These are phyloP conservation scores for Mormyrus iriodes DNA, from an alignment of 2,113 vertebrate genomes.

Conservation along the genomic window DNA sequence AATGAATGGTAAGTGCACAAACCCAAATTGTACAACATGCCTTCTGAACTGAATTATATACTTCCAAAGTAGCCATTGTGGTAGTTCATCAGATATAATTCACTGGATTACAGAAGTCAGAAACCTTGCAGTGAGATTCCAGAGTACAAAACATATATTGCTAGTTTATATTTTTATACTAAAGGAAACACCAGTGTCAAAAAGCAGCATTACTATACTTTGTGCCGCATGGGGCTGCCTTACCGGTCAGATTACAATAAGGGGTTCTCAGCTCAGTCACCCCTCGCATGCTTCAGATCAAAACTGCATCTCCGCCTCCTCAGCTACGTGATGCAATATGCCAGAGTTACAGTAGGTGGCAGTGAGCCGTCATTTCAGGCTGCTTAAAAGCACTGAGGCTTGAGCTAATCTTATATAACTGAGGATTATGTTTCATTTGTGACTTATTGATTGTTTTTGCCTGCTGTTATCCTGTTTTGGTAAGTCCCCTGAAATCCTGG, in stretches of 20 bases:
- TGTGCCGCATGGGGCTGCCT: not conserved
- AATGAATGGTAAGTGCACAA: not conserved
- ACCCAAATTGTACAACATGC: not conserved
- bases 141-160: not conserved
- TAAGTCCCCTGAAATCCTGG: not conserved
- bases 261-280: not conserved
- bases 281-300: not conserved
- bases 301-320: not conserved
- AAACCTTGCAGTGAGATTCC: not conserved
- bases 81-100: not conserved
- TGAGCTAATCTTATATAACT: not conserved
- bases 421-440: slow-evolving; percentile 14
- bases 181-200: not conserved
- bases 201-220: not conserved
- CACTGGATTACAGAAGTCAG: not conserved
- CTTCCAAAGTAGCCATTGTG: not conserved
- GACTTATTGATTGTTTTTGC: not conserved
- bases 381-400: not conserved
- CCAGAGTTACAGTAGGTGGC: slow-evolving; percentile 23
- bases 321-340: slow-evolving; percentile 12
- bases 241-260: not conserved
- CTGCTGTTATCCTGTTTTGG: not conserved
- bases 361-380: slow-evolving; percentile 21
- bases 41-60: not conserved
- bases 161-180: not conserved